phyloP scores from a whole-genome alignment of 2,888 invertebrate species.

The Parapristionchus giblindavisi region DNA sequence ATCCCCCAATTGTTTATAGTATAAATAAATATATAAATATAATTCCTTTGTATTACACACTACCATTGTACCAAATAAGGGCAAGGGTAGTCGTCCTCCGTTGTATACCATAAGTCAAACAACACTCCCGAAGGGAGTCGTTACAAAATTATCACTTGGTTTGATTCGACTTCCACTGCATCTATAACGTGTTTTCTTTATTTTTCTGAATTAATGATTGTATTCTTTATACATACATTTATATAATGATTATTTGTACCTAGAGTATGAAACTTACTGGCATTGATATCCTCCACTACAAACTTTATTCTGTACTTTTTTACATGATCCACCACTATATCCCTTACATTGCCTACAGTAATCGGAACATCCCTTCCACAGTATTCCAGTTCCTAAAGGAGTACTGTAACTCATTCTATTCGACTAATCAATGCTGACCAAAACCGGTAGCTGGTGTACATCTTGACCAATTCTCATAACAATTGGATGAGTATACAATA shows the following conservation, averaged over 20 bases:
- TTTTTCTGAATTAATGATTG: background rate
- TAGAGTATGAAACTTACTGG: background rate
- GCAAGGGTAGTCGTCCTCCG: too few relatives aligned
- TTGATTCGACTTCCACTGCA: background rate
- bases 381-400: background rate
- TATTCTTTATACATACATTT: background rate
- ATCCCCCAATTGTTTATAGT: too few relatives aligned
- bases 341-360: constrained; percentile 20
- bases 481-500: background rate
- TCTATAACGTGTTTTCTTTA: background rate
- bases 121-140: background rate
- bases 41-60: too few relatives aligned
- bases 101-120: too few relatives aligned
- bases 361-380: too few relatives aligned
- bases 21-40: too few relatives aligned
- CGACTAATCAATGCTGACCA: background rate
- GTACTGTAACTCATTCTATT: background rate
- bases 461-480: constrained; percentile 5
- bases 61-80: too few relatives aligned
- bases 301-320: background rate
- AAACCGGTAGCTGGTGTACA: background rate
- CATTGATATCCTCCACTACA: constrained; percentile 26
- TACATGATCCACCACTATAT: background rate
- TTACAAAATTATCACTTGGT: background rate
- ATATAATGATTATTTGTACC: background rate